Conservation (phyloP, 2,113 vertebrate species). For the Strix uralensis region DNA sequence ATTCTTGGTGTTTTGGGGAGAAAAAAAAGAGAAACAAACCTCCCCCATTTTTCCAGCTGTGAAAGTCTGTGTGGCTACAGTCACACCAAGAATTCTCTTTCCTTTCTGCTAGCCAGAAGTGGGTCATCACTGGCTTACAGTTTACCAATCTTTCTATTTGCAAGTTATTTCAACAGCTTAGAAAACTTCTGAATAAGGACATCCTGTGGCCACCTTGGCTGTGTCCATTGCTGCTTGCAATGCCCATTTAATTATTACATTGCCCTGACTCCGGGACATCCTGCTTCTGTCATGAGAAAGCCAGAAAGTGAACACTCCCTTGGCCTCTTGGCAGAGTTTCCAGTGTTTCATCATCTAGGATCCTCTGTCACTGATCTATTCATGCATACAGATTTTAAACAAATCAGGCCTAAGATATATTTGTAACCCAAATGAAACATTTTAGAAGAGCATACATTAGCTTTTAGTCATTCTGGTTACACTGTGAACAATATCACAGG, state of each 20-base stretch:
- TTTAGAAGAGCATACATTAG: not conserved
- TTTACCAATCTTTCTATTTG: not conserved
- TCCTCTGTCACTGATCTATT: constrained; percentile 22
- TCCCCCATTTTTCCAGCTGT: accelerated
- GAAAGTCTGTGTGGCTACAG: not conserved
- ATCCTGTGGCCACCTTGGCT: not conserved
- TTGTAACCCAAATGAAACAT: not conserved
- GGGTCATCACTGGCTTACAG: not conserved
- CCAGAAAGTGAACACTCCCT: not conserved
- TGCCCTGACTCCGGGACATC: not conserved
- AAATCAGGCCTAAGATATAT: not conserved
- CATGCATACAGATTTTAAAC: constrained; percentile 6
- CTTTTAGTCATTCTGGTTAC: not conserved
- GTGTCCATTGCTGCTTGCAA: not conserved
- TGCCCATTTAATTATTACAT: not conserved
- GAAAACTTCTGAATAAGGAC: not conserved
- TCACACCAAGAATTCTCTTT: not conserved
- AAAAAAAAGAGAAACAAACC: not conserved
- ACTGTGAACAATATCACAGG: not conserved
- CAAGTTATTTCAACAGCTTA: not conserved
- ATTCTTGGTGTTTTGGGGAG: not conserved
- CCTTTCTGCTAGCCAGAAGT: not conserved
- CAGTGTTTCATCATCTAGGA: constrained; percentile 11
- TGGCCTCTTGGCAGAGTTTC: constrained; percentile 6
- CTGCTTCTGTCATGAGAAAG: not conserved